Evolutionary conservation across 2,113 vertebrate genomes (phyloP).

Genomic region (Trematomus loennbergii): DNA sequence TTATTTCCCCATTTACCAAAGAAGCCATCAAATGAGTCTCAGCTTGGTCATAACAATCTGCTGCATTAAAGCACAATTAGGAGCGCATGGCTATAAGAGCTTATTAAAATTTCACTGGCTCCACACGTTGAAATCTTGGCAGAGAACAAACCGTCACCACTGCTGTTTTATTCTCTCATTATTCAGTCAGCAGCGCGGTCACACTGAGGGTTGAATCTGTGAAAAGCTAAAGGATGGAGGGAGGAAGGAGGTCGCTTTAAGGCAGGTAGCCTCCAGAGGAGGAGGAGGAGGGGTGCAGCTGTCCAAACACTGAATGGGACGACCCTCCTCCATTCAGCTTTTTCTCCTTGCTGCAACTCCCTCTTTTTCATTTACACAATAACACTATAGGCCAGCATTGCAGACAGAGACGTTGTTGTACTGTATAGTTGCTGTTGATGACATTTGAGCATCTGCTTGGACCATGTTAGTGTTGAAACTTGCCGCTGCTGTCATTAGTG

Average conservation of each 20-base stretch:
- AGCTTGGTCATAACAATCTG: too few species aligned
- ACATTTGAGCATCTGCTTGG: background rate
- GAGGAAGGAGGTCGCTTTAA: slow-evolving; percentile 3
- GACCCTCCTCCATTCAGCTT: slow-evolving; percentile 36
- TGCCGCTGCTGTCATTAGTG: too few species aligned
- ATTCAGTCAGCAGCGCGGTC: background rate
- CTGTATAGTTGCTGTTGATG: background rate
- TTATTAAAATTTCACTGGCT: too few species aligned
- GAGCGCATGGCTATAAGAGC: background rate
- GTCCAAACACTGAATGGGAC: slow-evolving; percentile 6
- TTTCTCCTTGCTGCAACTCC: slow-evolving; percentile 24
- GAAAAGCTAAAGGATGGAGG: slow-evolving; percentile 3
- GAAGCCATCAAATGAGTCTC: background rate
- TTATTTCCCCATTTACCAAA: background rate
- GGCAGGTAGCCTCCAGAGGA: slow-evolving; percentile 39
- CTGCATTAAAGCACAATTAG: too few species aligned
- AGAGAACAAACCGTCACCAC: too few species aligned
- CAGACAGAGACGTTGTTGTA: background rate
- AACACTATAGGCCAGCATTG: background rate
- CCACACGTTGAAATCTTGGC: too few species aligned
- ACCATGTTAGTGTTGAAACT: background rate
- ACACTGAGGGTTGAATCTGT: background rate
- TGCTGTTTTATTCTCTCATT: too few species aligned
- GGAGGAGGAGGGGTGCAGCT: too few species aligned
- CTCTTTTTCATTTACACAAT: background rate